phyloP scores from a whole-genome alignment of 2,113 vertebrate species.

The Lasiurus borealis region DNA sequence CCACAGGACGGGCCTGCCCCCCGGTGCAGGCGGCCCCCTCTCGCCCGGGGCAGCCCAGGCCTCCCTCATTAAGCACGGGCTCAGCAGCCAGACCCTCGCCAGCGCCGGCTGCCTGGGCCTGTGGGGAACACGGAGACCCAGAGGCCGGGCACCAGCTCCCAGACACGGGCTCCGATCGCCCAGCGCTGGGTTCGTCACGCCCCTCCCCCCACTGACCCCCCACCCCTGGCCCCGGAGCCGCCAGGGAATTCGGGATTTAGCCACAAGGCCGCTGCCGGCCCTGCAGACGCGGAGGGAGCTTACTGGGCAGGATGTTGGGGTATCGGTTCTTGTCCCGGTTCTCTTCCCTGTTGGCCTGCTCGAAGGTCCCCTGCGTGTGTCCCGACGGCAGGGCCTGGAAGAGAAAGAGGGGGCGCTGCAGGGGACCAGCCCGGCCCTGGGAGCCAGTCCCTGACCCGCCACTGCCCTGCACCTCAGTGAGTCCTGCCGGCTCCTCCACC shows the following conservation, averaged over 20 bases:
- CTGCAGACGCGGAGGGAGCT: conserved; percentile 76
- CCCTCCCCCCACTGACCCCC: too few relatives aligned
- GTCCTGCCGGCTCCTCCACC: too few relatives aligned
- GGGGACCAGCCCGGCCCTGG: background rate
- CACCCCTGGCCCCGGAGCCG: fast-evolving
- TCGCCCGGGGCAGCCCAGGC: background rate
- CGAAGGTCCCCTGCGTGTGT: conserved; percentile 91
- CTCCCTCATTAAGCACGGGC: background rate
- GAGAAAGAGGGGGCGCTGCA: conserved; percentile 13
- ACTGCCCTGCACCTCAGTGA: fast-evolving
- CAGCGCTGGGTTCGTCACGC: fast-evolving
- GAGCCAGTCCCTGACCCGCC: background rate
- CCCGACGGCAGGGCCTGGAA: conserved; percentile 93
- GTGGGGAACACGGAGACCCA: fast-evolving
- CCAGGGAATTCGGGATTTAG: background rate
- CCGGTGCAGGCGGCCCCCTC: background rate
- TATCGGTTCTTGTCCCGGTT: conserved; percentile 99
- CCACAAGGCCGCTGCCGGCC: fast-evolving
- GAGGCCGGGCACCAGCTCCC: fast-evolving
- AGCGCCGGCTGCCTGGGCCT: background rate
- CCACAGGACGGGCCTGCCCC: background rate
- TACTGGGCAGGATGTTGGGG: conserved; percentile 98
- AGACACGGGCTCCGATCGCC: fast-evolving
- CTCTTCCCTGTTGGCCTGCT: conserved; percentile 96
- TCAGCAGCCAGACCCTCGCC: background rate